Percentiles rank a stretch among this genome's conserved stretches.
Conservation (phyloP, 2,797 vertebrate species). For the Taenioides sp. region DNA sequence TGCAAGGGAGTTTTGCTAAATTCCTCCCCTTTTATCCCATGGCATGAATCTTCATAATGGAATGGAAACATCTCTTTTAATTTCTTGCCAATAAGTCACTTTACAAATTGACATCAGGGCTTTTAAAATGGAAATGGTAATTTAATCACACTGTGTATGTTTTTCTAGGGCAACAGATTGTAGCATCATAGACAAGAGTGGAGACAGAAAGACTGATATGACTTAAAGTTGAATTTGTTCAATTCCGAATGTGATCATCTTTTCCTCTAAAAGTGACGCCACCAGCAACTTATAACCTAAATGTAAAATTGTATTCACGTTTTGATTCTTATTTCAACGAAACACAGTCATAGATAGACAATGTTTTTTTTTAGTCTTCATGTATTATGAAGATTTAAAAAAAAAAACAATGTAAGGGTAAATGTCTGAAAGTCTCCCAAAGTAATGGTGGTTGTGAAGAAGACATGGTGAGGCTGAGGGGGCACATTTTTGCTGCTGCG, state of each 20-base stretch:
- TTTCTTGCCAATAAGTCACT: slow-evolving; percentile 50
- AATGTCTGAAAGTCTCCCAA: background rate
- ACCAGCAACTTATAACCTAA: background rate
- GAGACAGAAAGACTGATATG: slow-evolving; percentile 32
- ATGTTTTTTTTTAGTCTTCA: too few relatives aligned
- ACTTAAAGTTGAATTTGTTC: background rate
- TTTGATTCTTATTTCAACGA: background rate
- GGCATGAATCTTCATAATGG: slow-evolving; percentile 43
- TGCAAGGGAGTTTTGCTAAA: slow-evolving; percentile 36
- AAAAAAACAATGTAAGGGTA: background rate
- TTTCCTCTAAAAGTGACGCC: background rate
- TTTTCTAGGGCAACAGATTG: slow-evolving; percentile 60
- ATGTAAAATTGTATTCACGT: background rate
- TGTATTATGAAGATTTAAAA: background rate
- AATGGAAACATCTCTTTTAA: slow-evolving; percentile 40
- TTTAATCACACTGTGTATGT: slow-evolving; percentile 56
- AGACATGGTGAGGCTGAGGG: background rate
- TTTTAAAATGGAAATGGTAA: slow-evolving; percentile 66
- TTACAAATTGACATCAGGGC: slow-evolving; percentile 52
- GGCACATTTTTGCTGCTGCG: background rate
- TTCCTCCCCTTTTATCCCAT: slow-evolving; percentile 33
- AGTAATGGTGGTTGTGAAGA: slow-evolving; percentile 28
- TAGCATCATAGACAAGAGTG: slow-evolving; percentile 33
- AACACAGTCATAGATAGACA: too few relatives aligned
- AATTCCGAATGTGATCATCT: background rate